phyloP scores from a whole-genome alignment of 2,888 invertebrate genomes.

The Mimas tiliae region DNA sequence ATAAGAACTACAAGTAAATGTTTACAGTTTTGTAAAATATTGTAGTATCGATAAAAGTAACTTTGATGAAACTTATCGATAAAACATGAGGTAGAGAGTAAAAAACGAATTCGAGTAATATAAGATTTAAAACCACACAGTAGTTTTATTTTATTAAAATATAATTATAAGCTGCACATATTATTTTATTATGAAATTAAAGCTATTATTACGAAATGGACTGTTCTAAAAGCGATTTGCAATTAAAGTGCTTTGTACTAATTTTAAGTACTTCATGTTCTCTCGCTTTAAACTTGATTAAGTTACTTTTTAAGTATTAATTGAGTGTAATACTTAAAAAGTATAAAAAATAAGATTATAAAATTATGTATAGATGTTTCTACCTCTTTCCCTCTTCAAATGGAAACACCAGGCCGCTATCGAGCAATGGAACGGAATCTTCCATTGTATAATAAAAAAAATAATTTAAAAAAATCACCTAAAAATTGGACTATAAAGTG shows the following conservation, averaged over 20 bases:
- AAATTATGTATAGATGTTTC: not conserved
- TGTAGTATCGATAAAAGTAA: slow-evolving; percentile 1
- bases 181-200: not conserved
- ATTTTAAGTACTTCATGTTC: not conserved
- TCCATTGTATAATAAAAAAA: slow-evolving; percentile 36
- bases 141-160: not conserved
- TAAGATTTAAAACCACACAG: not conserved
- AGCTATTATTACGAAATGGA: not conserved
- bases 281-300: not conserved
- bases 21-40: not conserved
- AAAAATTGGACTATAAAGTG: slow-evolving; percentile 42
- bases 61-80: slow-evolving; percentile 6
- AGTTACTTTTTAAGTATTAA: too few relatives aligned
- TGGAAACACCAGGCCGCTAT: slow-evolving; percentile 27
- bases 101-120: not conserved
- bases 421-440: slow-evolving; percentile 54
- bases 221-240: not conserved
- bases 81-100: slow-evolving; percentile 11
- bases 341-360: not conserved
- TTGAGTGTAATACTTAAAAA: not conserved
- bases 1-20: not conserved
- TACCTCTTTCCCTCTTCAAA: slow-evolving; percentile 1
- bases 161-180: not conserved
- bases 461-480: slow-evolving; percentile 40
- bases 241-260: not conserved